These are phyloP conservation scores for Cygnus olor DNA, from an alignment of 2,797 vertebrate species.

Conservation along the genomic window DNA sequence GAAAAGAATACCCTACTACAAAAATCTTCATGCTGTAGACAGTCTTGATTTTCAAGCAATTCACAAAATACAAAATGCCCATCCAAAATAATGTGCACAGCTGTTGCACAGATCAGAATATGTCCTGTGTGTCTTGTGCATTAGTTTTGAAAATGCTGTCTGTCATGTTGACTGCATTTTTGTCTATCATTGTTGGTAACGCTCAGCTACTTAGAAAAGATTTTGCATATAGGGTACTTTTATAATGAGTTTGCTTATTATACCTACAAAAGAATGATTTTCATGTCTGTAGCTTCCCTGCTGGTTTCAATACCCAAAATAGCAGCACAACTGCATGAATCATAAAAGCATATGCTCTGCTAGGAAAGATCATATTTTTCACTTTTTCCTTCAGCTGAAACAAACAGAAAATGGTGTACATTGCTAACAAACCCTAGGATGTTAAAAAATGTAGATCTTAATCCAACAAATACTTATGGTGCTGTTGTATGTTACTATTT, in stretches of 20 bases:
- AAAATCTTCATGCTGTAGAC: background rate
- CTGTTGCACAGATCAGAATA: background rate
- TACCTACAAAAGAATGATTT: conserved; percentile 32
- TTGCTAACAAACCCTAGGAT: background rate
- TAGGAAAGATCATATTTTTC: background rate
- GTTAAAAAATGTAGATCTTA: background rate
- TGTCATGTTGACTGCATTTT: background rate
- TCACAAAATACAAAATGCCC: background rate
- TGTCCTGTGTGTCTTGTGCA: background rate
- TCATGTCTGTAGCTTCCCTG: conserved; percentile 29
- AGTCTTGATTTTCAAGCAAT: background rate
- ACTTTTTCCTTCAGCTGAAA: conserved; percentile 48
- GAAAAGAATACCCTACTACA: background rate
- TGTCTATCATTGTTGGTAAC: background rate
- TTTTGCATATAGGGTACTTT: conserved; percentile 7
- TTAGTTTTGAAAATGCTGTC: background rate
- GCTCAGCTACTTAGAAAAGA: background rate
- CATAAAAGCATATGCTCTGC: conserved; percentile 33
- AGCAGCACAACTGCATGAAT: conserved; percentile 55
- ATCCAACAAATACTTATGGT: background rate
- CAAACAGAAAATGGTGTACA: conserved; percentile 17
- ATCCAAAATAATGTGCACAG: background rate
- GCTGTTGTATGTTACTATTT: background rate
- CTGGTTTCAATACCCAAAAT: conserved; percentile 50
- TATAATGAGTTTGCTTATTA: conserved; percentile 36